Evolutionary conservation across 92 coral and sea anemone species (phyloP).

Genomic region (Phenganax marumi): DNA sequence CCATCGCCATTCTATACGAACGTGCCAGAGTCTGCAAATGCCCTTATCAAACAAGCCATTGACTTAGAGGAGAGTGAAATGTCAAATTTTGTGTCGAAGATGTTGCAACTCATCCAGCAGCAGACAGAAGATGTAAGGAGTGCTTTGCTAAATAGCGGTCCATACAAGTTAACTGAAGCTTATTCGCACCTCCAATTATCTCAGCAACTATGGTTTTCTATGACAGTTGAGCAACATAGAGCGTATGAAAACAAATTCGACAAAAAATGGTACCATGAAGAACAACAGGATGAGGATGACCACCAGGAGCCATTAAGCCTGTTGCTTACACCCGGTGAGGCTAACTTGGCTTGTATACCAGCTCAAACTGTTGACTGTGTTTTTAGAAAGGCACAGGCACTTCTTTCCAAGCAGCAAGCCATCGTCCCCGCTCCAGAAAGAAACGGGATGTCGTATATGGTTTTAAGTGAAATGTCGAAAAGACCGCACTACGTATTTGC

Average conservation of each 20-base stretch:
- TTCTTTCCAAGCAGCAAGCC: constrained; percentile 40
- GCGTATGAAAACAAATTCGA: constrained; percentile 13
- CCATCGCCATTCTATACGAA: not conserved
- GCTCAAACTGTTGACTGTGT: constrained; percentile 1
- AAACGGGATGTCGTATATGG: constrained; percentile 29
- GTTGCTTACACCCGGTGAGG: constrained; percentile 28
- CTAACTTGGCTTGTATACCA: constrained; percentile 22
- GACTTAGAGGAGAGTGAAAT: not conserved
- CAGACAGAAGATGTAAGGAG: not conserved
- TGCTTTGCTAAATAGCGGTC: not conserved
- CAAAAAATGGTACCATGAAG: constrained; percentile 4
- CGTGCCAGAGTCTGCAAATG: not conserved
- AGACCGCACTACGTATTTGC: constrained; percentile 48
- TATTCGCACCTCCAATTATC: not conserved
- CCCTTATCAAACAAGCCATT: not conserved
- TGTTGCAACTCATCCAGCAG: not conserved
- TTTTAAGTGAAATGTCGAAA: constrained; percentile 27
- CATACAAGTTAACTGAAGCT: not conserved
- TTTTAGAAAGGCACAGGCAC: constrained; percentile 27
- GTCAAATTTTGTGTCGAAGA: not conserved
- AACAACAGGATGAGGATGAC: too few species aligned
- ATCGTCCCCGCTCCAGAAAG: constrained; percentile 45
- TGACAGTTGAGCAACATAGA: not conserved
- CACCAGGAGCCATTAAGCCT: not conserved
- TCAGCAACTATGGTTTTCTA: not conserved